Conservation (phyloP, 1,140 invertebrate genomes). For the Lordiphosa stackelbergi region DNA sequence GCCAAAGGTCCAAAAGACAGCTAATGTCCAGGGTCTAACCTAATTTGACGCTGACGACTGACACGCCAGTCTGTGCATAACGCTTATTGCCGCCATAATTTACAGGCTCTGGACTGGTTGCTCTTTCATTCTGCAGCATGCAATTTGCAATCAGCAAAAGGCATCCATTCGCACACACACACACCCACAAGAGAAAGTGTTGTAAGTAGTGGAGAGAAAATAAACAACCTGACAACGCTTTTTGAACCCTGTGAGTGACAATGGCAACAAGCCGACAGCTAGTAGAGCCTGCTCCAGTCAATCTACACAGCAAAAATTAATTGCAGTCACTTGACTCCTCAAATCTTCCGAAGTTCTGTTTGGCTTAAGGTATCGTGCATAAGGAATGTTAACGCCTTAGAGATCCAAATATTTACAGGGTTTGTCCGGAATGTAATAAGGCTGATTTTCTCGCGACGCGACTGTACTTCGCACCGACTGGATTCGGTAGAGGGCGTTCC, state of each 20-base stretch:
- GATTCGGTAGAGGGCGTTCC: too few species aligned
- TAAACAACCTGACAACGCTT: conserved; percentile 42
- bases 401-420: too few species aligned
- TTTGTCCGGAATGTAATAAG: too few species aligned
- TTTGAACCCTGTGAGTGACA: conserved; percentile 33
- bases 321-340: not conserved
- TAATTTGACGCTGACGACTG: conserved; percentile 65
- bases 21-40: conserved; percentile 52
- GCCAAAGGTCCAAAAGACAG: conserved; percentile 18
- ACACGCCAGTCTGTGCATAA: conserved; percentile 56
- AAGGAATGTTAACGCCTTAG: too few species aligned
- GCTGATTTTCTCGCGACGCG: too few species aligned
- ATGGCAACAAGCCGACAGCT: conserved; percentile 15
- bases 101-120: conserved; percentile 16
- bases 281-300: conserved; percentile 4
- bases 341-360: too few species aligned
- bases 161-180: conserved; percentile 11
- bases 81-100: conserved; percentile 65
- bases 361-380: too few species aligned
- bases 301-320: conserved; percentile 7
- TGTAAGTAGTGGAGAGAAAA: conserved; percentile 35
- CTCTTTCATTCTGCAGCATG: conserved; percentile 45
- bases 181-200: conserved; percentile 59
- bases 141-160: conserved; percentile 54
- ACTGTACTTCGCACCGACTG: too few species aligned